Evolutionary conservation across 2,888 invertebrate species (phyloP), one percentile per base, ranked within the genome.

Genomic region (Ormyrus labotus): DNA sequence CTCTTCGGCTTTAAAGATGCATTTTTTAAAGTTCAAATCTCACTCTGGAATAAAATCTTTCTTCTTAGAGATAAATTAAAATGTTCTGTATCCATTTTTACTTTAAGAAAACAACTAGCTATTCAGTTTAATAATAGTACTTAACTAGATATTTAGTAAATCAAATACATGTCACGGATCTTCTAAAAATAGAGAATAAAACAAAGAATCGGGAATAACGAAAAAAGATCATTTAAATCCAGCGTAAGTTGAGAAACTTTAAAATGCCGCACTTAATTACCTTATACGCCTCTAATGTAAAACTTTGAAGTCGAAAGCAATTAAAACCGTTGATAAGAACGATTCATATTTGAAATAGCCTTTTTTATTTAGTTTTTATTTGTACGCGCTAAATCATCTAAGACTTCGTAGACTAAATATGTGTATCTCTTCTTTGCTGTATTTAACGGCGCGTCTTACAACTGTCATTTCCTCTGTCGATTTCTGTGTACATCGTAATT

Each of bases 281-380:
- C 10, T 76, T 61, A n/a, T 71, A n/a, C 34, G 7, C 57, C 57
- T 61, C 50, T 58, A 78, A 68, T 69, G 47, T 76, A 64, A 76
- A 58, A 68, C 51, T 58, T 61, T 57, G 47, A 70, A 78, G 79
- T 69, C 64, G 19, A 79, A 79, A 76, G 76, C 73, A 82, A 79
- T 79, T 69, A 70, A 72, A 65, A 58, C 45, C 64, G 58, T 51
- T 60, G 78, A 78, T 81, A 81, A 79, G 81, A 79, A 72, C 72
- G 76, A 70, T 81, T 81, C 76, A 57, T 68, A 71, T 57, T 74
- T 64, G 69, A 69, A 78, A 57, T 74, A 69, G 74, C 60, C 70
- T 61, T 70, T 67, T 68, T 19, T 19, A 51, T 67, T 69, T 69
- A 45, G 6, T 51, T 55, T n/a, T 19, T 48, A 5, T 70, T 10